Base-by-base conservation (phyloP, 1,140 invertebrate genomes). In the Cylas formicarius region DNA sequence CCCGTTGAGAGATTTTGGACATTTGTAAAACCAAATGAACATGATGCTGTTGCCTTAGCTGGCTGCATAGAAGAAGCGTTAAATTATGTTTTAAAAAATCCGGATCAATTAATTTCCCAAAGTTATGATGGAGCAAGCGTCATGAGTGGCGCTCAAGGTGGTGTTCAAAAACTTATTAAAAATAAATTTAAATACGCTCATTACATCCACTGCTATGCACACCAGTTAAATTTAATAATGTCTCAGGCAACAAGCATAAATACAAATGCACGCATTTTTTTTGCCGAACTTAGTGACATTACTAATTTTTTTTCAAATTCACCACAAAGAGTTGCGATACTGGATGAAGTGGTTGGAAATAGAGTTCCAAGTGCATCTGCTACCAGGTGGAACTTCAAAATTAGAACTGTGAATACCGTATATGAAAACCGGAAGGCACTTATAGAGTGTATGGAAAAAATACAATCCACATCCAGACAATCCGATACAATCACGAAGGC, bases 131-230 rank as follows among this genome's bases (percentile, higher is more conserved):
- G 61, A 35, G 58, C 61, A 49, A 36, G 52, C 11, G 49, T 53
- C 10, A 60, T 65, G 49, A 60, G 58, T 53, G 53, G 53, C 35
- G 41, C 6, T 22, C 46, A 33, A 4, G 50, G 44, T 48, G 60
- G 48, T 19, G 53, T 62, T 8, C 58, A 61, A 44, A 50, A 23
- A 19, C 50, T 38, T 48, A 53, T 64, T 17, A 59, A 53, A 48
- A 46, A 57, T 33, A 47, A 33, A 33, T 62, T 58, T 48, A 49
- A 49, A 31, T 39, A 53, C 46, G 61, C 60, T 18, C 43, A 61
- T 50, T 67, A 55, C 44, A 49, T 66, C 20, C 62, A 63, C 34
- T 63, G 62, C 35, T 61, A 64, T 42, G 54, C 61, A 22, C 61
- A 65, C 34, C 56, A 58, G 51, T 40, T 63, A 21, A 64, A 65